These are phyloP conservation scores for Antigone vipio DNA, from an alignment of 2,113 vertebrate species.

Conservation along the genomic window DNA sequence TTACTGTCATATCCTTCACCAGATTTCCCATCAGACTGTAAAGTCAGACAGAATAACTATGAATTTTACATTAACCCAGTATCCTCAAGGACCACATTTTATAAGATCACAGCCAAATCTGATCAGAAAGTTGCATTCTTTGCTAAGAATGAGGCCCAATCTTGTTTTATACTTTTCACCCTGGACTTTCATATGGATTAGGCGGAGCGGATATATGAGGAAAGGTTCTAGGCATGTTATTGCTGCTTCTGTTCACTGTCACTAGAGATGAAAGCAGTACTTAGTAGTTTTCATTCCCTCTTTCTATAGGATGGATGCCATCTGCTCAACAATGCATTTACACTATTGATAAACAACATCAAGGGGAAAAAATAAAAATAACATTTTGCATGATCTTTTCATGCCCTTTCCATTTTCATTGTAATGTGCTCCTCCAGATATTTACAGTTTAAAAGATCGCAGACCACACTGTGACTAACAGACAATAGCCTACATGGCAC, in stretches of 20 bases:
- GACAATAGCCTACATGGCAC: neutral
- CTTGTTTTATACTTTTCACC: neutral
- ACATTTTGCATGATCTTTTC: neutral
- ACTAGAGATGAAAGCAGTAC: neutral
- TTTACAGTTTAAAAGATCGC: neutral
- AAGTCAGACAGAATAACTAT: neutral
- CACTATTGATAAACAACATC: neutral
- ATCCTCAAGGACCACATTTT: neutral
- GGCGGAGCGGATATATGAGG: neutral
- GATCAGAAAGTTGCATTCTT: neutral
- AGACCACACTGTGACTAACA: neutral
- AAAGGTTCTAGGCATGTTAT: neutral
- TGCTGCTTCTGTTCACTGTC: neutral
- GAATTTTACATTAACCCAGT: conserved; percentile 11
- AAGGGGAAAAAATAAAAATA: neutral
- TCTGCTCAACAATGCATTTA: neutral
- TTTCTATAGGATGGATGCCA: neutral
- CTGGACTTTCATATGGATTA: neutral
- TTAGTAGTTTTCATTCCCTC: neutral
- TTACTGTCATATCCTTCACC: neutral
- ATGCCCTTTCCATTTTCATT: neutral
- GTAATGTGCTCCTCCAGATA: neutral
- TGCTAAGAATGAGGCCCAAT: neutral
- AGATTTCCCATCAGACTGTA: conserved; percentile 3
- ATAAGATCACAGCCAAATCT: neutral